phyloP scores from a whole-genome alignment of 2,113 vertebrate genomes.

The Paralichthys olivaceus region DNA sequence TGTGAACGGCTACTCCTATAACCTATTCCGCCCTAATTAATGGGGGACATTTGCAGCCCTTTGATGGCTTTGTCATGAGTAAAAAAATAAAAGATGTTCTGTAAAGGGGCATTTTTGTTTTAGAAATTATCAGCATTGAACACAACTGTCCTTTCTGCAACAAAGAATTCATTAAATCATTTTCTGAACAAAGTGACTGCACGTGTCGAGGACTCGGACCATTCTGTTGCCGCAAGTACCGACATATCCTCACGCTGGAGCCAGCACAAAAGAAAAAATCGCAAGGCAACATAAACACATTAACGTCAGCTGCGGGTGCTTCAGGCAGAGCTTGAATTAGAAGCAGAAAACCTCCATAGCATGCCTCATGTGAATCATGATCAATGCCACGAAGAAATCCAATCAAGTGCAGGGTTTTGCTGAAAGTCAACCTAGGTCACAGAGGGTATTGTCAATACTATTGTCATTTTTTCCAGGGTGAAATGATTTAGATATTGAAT shows the following conservation, averaged over 20 bases:
- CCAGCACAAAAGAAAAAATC: constrained; percentile 19
- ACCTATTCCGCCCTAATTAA: constrained; percentile 58
- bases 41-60: constrained; percentile 44
- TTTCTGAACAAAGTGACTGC: constrained; percentile 48
- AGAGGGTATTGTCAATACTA: constrained; percentile 53
- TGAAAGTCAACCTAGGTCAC: constrained; percentile 67
- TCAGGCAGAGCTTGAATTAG: constrained; percentile 56
- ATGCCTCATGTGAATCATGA: constrained; percentile 64
- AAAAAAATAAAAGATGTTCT: constrained; percentile 6
- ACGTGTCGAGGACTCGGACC: constrained; percentile 22
- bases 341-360: constrained; percentile 56
- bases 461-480: constrained; percentile 34
- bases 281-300: constrained; percentile 42
- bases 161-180: constrained; percentile 47
- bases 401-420: constrained; percentile 53
- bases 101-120: constrained; percentile 2
- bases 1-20: constrained; percentile 30
- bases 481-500: constrained; percentile 43
- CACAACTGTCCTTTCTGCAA: constrained; percentile 29
- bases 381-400: constrained; percentile 65
- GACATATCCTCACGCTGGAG: constrained; percentile 19
- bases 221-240: constrained; percentile 11
- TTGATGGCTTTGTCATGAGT: constrained; percentile 29
- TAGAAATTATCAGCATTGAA: constrained; percentile 24
- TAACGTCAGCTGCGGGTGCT: constrained; percentile 53